Percentiles rank a stretch among this genome's conserved stretches.
phyloP scores from a whole-genome alignment of 2,797 vertebrate genomes.

The Peromyscus attwateri region DNA sequence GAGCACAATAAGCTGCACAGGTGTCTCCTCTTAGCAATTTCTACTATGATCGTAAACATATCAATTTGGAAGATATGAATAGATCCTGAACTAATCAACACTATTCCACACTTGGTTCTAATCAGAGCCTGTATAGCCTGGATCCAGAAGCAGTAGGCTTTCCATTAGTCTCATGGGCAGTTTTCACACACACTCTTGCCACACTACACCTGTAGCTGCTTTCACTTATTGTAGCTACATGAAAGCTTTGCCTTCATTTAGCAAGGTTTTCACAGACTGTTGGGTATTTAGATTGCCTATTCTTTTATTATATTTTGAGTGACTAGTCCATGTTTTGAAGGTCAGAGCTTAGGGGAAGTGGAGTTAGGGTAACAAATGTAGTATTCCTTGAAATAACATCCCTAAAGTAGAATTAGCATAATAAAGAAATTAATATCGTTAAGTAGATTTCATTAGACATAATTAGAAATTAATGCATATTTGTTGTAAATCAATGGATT shows the following conservation, averaged over 20 bases:
- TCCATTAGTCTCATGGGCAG: neutral
- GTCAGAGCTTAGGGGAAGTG: neutral
- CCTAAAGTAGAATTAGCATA: neutral
- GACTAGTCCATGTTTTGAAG: neutral
- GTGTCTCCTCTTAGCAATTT: neutral
- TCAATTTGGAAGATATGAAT: neutral
- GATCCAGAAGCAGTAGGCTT: neutral
- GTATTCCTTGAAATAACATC: slow-evolving; percentile 34
- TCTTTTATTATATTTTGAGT: neutral
- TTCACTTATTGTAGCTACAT: neutral
- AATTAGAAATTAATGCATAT: neutral
- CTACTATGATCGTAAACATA: neutral
- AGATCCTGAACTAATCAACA: neutral
- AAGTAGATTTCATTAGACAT: neutral
- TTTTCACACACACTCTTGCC: neutral
- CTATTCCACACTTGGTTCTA: neutral
- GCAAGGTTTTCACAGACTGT: neutral
- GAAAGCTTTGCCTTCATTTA: neutral
- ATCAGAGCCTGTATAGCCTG: neutral
- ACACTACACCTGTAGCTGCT: neutral
- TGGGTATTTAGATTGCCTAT: neutral
- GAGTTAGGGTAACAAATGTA: neutral
- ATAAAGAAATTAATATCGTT: neutral
- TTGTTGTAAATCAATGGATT: neutral
- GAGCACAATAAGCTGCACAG: neutral